Evolutionary conservation across 2,797 vertebrate species (phyloP), one percentile per base, ranked within the genome.

Genomic region (Pangasius macronema): DNA sequence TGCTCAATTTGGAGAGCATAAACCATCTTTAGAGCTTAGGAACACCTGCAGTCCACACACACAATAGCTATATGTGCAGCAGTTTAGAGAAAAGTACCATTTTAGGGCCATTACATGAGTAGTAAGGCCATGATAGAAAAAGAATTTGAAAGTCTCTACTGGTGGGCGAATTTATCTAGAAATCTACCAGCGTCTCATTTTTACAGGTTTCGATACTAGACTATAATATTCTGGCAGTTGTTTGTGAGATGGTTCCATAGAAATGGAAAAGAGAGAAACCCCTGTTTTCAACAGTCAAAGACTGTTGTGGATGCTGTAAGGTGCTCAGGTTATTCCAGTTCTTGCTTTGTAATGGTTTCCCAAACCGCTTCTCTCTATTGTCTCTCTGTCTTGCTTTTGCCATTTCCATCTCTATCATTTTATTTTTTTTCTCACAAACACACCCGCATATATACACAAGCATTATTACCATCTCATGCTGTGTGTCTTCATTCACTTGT

Each of bases 401-500:
- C 33, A 61, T 84, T 33, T 55, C 46, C 76, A 53, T 81, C 59
- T 81, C 73, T 65, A 51, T 67, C 81, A 67, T 77, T 57, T 46
- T 84, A 27, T 33, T 59, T 22, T 36, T 36, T 33, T 39, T 46
- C 73, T n/a, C 39, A 61, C 85, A 33, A 73, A 73, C 33, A 59
- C 51, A 73, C 61, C n/a, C 14, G 5, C 18, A 65, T 16, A 73
- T 70, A 82, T 53, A 30, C 79, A 73, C 79, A 75, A 36, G 49
- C 33, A 36, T 57, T 55, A 76, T 68, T 46, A 9, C 63, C 30
- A 55, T 61, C 75, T 85, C 55, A 30, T 83, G 70, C 55, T 88
- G 68, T 88, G 65, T 85, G 80, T 77, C 16, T 79, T 68, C 67
- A 65, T 76, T 82, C 39, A 85, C 84, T 46, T 89, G 73, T 85